phyloP scores from a whole-genome alignment of 2,888 invertebrate genomes.

The Drosophila melanosoma region DNA sequence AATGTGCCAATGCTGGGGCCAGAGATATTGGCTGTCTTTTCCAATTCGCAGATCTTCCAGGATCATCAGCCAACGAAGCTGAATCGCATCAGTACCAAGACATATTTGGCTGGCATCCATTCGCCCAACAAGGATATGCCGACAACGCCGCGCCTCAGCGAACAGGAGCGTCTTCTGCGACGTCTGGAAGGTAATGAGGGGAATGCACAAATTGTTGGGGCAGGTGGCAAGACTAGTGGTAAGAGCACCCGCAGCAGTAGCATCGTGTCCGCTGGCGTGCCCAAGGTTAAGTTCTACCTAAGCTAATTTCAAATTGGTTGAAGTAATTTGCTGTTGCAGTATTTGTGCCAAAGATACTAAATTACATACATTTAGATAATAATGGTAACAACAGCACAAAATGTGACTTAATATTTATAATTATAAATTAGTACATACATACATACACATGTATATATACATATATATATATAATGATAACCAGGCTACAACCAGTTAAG shows the following conservation, averaged over 20 bases:
- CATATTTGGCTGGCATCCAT: conserved; percentile 81
- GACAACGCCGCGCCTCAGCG: conserved; percentile 80
- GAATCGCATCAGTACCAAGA: conserved; percentile 82
- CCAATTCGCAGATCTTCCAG: conserved; percentile 85
- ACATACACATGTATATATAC: neutral
- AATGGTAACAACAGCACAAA: conserved; percentile 38
- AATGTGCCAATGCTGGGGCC: conserved; percentile 85
- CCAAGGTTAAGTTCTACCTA: conserved; percentile 83
- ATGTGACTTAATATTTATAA: conserved; percentile 73
- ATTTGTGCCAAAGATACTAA: conserved; percentile 79
- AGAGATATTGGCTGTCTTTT: conserved; percentile 85
- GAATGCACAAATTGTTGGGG: conserved; percentile 46
- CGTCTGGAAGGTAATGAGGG: conserved; percentile 85
- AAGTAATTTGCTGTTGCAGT: conserved; percentile 51
- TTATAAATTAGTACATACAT: conserved; percentile 46
- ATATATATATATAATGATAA: conserved; percentile 18
- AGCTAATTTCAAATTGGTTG: conserved; percentile 38
- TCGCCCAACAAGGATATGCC: conserved; percentile 81
- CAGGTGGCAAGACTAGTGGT: conserved; percentile 65
- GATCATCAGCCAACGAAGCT: conserved; percentile 85
- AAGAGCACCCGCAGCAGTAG: conserved; percentile 77
- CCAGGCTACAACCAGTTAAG: conserved; percentile 38
- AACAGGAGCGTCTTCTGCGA: conserved; percentile 84
- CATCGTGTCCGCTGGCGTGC: conserved; percentile 67
- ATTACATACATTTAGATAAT: conserved; percentile 24